phyloP scores from a whole-genome alignment of 2,888 invertebrate genomes.

The Adineta ricciae region DNA sequence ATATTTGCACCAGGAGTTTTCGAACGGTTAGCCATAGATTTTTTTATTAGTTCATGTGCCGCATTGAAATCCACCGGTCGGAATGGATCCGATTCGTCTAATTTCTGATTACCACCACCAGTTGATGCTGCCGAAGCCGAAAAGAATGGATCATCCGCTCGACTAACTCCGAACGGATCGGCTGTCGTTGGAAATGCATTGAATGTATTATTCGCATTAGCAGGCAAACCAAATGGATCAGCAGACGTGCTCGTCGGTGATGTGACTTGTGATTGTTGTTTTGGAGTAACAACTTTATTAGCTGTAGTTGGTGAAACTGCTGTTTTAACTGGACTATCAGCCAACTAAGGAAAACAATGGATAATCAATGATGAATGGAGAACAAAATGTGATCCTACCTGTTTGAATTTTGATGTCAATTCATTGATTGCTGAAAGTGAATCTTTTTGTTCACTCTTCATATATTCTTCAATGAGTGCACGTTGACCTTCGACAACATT shows the following conservation, averaged over 20 bases:
- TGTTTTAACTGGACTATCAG: not conserved
- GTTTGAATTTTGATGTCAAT: not conserved
- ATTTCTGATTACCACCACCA: not conserved
- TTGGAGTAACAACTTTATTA: not conserved
- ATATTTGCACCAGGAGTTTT: constrained; percentile 30
- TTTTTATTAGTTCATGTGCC: not conserved
- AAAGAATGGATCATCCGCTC: not conserved
- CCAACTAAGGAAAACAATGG: not conserved
- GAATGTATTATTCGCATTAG: constrained; percentile 13
- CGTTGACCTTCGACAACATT: not conserved
- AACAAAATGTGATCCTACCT: too few species aligned
- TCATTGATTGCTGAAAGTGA: not conserved
- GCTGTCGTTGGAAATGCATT: not conserved
- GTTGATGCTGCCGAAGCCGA: not conserved
- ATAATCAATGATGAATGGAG: not conserved
- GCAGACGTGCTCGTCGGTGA: not conserved
- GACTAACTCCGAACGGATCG: constrained; percentile 8
- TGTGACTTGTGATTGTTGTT: not conserved
- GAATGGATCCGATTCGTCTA: constrained; percentile 14
- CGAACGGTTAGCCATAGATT: not conserved
- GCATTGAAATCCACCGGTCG: not conserved
- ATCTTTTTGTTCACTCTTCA: not conserved
- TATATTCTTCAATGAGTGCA: not conserved
- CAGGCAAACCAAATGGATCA: constrained; percentile 19
- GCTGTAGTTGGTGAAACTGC: not conserved